phyloP scores from a whole-genome alignment of 1,140 invertebrate species.

The Cardiocondyla obscurior region DNA sequence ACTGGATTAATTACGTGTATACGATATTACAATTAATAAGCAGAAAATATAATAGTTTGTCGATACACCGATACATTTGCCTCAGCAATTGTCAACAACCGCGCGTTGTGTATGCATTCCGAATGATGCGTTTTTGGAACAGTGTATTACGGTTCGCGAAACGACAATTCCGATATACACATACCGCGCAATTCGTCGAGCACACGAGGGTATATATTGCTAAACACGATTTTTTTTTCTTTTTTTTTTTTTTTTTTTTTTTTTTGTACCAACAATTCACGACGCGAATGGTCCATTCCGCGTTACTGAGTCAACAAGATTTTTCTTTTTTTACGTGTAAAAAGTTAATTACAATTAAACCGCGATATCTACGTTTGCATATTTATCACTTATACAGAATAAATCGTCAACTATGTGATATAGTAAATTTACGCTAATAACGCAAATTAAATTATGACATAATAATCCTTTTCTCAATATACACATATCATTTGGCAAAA shows the following conservation, averaged over 20 bases:
- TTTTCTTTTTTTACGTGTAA: slow-evolving; percentile 27
- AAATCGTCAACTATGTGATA: neutral
- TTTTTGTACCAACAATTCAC: slow-evolving; percentile 7
- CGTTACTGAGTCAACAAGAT: slow-evolving; percentile 10
- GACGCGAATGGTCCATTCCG: slow-evolving; percentile 13
- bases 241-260: slow-evolving; percentile 6
- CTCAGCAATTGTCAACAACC: slow-evolving; percentile 34
- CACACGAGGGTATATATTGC: neutral
- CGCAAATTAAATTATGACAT: neutral
- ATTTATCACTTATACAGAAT: neutral
- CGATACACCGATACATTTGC: neutral
- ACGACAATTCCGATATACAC: slow-evolving; percentile 31
- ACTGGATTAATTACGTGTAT: neutral
- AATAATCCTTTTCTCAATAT: neutral
- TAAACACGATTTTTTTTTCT: slow-evolving; percentile 32
- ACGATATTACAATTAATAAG: slow-evolving; percentile 77
- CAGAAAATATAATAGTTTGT: slow-evolving; percentile 69
- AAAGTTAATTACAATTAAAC: neutral
- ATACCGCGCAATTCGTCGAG: neutral
- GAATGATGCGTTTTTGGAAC: slow-evolving; percentile 29
- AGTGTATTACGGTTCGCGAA: slow-evolving; percentile 19
- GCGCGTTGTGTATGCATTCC: neutral
- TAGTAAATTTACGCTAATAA: too few species aligned
- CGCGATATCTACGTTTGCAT: neutral
- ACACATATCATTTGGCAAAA: neutral